Base-by-base conservation (phyloP, 2,888 invertebrate genomes). In the Ametastegia equiseti region DNA sequence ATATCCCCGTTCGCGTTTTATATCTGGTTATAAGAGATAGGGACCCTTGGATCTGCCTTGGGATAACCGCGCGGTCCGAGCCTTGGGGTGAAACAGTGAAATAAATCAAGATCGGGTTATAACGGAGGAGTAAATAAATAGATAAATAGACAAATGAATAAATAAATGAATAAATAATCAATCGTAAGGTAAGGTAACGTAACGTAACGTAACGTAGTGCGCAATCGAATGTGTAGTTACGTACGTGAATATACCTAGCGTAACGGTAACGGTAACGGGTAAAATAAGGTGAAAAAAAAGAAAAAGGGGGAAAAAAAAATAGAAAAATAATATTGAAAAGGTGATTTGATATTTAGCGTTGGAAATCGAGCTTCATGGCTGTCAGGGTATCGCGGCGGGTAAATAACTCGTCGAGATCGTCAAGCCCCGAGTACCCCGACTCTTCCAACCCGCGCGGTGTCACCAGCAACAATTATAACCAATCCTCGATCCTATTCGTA, bases 311-410 rank as follows among this genome's bases (percentile, higher is more conserved):
- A n/a, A n/a, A n/a, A n/a, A n/a, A n/a, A n/a, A n/a, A n/a, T n/a
- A n/a, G n/a, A n/a, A n/a, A n/a, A 19, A 23, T 54, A 23, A 30
- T 5, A 60, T 60, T 60, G 60, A 30, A 54, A 1, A 60, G 60
- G 15, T 30, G 60, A 30, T 60, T 13, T 60, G 30, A 60, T 54
- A 30, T 75, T 54, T 47, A n/a, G n/a, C 45, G 50, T 75, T 54
- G 33, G 19, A 39, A 67, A 67, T 39, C 88, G 86, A 86, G 87
- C 85, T 90, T 89, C 87, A 90, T 90, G 90, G 89, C 89, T 88
- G 87, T 89, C 88, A 88, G 87, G 86, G 87, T 86, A 86, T 81
- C 81, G 82, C 82, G 45, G 71, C 81, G 77, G 83, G 81, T 79
- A 67, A 83, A 82, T 80, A 63, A 83, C 67, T 84, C 83, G 84